A percentile compares a stretch with the other conserved stretches of the same genome.
phyloP scores from a whole-genome alignment of 2,888 invertebrate species.

The Tanaodytes sp. region DNA sequence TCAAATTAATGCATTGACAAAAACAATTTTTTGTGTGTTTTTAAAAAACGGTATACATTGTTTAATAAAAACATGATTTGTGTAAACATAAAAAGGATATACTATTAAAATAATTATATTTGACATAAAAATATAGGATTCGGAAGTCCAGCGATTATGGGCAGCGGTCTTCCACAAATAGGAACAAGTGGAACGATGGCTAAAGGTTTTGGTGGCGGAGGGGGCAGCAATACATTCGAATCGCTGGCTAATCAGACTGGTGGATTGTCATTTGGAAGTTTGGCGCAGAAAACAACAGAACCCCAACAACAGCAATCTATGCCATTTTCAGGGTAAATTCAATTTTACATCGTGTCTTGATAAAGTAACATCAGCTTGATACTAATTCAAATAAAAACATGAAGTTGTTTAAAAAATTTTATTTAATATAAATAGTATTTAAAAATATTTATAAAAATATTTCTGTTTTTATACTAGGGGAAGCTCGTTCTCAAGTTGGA shows the following conservation, averaged over 20 bases:
- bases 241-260: slow-evolving; percentile 66
- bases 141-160: slow-evolving; percentile 63
- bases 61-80: no score
- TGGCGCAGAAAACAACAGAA: slow-evolving; percentile 64
- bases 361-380: no score
- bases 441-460: slow-evolving; percentile 1
- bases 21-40: no score
- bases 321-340: slow-evolving; percentile 65
- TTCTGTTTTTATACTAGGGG: slow-evolving; percentile 63
- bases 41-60: no score
- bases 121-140: no score
- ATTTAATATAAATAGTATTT: slow-evolving; percentile 8
- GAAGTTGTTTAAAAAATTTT: no score
- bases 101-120: no score
- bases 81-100: no score
- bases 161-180: slow-evolving; percentile 59
- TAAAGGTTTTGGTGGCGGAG: slow-evolving; percentile 65
- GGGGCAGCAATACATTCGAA: slow-evolving; percentile 66
- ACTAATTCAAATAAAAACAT: no score
- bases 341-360: no score
- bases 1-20: no score
- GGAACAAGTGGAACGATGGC: slow-evolving; percentile 60
- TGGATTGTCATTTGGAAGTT: slow-evolving; percentile 65
- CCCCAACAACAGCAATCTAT: slow-evolving; percentile 64
- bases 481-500: slow-evolving; percentile 70